Conservation (phyloP, 2,797 vertebrate genomes). For the Myotis pilosus region DNA sequence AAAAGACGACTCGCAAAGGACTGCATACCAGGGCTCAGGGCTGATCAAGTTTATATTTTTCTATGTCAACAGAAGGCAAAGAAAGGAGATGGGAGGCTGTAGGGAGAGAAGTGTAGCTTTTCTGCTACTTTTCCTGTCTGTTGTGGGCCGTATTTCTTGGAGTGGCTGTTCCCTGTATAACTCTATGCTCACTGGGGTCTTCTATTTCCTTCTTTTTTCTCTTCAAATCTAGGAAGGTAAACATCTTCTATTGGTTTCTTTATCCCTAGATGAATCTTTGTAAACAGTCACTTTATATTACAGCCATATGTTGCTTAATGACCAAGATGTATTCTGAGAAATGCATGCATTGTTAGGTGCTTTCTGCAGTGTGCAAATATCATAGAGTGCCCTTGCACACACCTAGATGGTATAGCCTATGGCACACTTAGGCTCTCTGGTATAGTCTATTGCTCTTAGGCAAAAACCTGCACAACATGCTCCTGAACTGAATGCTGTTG, state of each 20-base stretch:
- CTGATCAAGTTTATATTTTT: not conserved
- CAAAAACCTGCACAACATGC: not conserved
- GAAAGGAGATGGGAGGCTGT: not conserved
- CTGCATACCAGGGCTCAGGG: not conserved
- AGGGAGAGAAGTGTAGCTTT: not conserved
- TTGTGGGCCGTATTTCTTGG: not conserved
- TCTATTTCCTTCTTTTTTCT: not conserved
- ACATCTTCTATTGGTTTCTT: not conserved
- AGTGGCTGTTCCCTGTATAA: rapidly evolving
- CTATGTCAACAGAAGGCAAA: not conserved
- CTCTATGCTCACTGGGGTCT: not conserved
- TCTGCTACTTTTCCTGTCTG: not conserved
- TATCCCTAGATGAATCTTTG: not conserved
- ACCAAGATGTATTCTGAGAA: too few relatives aligned
- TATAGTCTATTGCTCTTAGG: not conserved
- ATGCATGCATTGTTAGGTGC: too few relatives aligned
- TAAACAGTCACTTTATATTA: not conserved
- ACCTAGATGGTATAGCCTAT: not conserved
- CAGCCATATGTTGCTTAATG: not conserved
- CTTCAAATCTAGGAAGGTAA: not conserved
- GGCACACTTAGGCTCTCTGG: not conserved
- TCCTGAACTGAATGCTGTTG: not conserved
- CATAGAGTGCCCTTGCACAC: not conserved
- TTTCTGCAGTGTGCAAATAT: not conserved
- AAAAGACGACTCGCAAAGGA: not conserved